phyloP scores from a whole-genome alignment of 2,113 vertebrate species.

The Boulengeromyrus knoepffleri region DNA sequence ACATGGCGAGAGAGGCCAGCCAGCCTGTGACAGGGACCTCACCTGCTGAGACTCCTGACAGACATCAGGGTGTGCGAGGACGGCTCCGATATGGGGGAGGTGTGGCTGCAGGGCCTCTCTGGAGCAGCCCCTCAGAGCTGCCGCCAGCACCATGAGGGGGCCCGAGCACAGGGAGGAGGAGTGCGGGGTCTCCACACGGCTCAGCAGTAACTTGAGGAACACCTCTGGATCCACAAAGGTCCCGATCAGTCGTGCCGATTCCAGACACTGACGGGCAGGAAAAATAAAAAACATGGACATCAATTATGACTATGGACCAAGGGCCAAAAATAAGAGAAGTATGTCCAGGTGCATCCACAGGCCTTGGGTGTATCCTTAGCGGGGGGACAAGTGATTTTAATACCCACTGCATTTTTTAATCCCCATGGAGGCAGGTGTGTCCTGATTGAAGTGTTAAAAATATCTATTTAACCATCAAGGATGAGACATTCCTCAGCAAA shows the following conservation, averaged over 20 bases:
- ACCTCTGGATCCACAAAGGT: conserved; percentile 77
- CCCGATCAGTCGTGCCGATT: conserved; percentile 75
- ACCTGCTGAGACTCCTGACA: conserved; percentile 78
- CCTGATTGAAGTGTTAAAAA: conserved; percentile 19
- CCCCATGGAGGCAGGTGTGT: conserved; percentile 35
- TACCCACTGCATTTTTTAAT: conserved; percentile 19
- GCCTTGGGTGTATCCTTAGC: conserved; percentile 30
- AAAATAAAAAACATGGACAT: not conserved
- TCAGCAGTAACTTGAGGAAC: conserved; percentile 72
- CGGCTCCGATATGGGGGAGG: conserved; percentile 53
- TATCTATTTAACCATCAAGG: not conserved
- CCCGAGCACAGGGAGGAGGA: conserved; percentile 57
- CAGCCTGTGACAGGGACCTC: conserved; percentile 31
- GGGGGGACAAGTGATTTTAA: conserved; percentile 9
- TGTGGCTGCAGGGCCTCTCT: conserved; percentile 63
- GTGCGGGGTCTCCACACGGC: conserved; percentile 54
- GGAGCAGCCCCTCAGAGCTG: conserved; percentile 69
- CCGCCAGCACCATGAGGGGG: conserved; percentile 71
- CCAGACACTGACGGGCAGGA: conserved; percentile 59
- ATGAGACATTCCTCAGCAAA: not conserved
- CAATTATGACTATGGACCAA: not conserved
- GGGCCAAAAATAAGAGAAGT: conserved; percentile 2
- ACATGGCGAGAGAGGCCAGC: not conserved
- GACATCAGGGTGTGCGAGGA: conserved; percentile 58
- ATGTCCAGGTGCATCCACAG: conserved; percentile 44